Evolutionary conservation across 2,888 invertebrate species (phyloP).

Genomic region (Hirtodrosophila trivittata): DNA sequence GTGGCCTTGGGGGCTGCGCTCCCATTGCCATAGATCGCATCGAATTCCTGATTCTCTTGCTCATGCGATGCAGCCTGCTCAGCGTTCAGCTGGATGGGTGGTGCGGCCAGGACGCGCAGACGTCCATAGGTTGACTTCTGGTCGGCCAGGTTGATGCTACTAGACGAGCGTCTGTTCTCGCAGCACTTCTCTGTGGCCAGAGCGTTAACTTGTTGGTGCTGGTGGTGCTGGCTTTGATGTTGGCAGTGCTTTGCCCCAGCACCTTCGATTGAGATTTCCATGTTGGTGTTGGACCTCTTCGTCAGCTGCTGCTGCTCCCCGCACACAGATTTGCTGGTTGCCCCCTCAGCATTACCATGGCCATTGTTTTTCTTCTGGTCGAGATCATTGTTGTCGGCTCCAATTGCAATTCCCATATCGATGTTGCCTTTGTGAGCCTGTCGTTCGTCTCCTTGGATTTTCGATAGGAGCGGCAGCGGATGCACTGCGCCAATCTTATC

Average conservation of each 20-base stretch:
- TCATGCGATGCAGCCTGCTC: conserved; percentile 21
- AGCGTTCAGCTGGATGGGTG: conserved; percentile 82
- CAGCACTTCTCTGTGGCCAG: conserved; percentile 22
- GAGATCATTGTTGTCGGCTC: conserved; percentile 19
- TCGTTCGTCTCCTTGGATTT: conserved; percentile 32
- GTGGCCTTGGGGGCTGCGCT: conserved; percentile 23
- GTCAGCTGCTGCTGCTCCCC: conserved; percentile 22
- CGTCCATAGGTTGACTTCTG: conserved; percentile 88
- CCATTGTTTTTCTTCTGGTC: conserved; percentile 37
- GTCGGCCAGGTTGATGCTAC: conserved; percentile 34
- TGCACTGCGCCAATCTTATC: conserved; percentile 35
- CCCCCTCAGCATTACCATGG: conserved; percentile 12
- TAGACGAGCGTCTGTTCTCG: conserved; percentile 38
- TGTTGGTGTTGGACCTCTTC: conserved; percentile 11
- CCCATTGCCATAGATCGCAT: conserved; percentile 43
- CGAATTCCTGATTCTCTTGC: conserved; percentile 69
- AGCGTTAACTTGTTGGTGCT: conserved; percentile 6
- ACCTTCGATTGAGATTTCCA: conserved; percentile 12
- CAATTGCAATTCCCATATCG: conserved; percentile 4
- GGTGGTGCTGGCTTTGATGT: background rate
- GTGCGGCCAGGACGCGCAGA: conserved; percentile 88
- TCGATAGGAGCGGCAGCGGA: conserved; percentile 19
- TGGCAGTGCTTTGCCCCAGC: conserved; percentile 4
- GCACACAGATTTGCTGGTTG: conserved; percentile 13
- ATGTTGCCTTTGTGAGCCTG: conserved; percentile 7